Evolutionary conservation across 2,113 vertebrate genomes (phyloP).

Genomic region (Eudyptes chrysolophus): DNA sequence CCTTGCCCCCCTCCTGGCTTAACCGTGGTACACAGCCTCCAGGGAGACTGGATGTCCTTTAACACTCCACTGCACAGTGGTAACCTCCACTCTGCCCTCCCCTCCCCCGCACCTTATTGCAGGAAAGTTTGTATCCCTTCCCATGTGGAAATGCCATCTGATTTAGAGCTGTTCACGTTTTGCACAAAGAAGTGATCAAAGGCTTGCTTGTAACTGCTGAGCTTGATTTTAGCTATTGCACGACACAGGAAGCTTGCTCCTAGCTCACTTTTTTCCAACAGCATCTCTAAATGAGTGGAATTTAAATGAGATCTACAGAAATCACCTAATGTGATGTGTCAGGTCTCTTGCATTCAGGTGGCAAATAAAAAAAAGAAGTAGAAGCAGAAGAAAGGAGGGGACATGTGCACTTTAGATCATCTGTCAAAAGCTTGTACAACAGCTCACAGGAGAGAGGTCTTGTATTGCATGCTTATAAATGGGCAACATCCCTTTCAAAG

Average conservation of each 20-base stretch:
- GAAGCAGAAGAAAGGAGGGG: background rate
- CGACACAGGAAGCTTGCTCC: background rate
- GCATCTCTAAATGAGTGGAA: background rate
- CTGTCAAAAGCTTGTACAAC: background rate
- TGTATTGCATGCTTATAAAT: background rate
- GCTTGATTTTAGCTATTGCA: background rate
- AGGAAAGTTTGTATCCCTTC: background rate
- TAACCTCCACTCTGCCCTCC: background rate
- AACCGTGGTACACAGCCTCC: background rate
- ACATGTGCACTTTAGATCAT: background rate
- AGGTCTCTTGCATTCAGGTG: background rate
- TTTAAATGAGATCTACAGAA: background rate
- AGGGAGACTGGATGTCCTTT: background rate
- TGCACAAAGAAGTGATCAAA: background rate
- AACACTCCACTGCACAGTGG: background rate
- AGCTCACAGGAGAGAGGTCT: background rate
- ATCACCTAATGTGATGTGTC: background rate
- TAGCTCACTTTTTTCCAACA: background rate
- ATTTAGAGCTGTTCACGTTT: background rate
- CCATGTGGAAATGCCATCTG: background rate
- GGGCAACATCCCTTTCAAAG: background rate
- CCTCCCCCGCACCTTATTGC: background rate
- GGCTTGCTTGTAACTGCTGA: background rate
- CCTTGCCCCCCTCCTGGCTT: background rate
- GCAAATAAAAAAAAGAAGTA: background rate